phyloP scores from a whole-genome alignment of 2,113 vertebrate species.

The Nesoenas mayeri region DNA sequence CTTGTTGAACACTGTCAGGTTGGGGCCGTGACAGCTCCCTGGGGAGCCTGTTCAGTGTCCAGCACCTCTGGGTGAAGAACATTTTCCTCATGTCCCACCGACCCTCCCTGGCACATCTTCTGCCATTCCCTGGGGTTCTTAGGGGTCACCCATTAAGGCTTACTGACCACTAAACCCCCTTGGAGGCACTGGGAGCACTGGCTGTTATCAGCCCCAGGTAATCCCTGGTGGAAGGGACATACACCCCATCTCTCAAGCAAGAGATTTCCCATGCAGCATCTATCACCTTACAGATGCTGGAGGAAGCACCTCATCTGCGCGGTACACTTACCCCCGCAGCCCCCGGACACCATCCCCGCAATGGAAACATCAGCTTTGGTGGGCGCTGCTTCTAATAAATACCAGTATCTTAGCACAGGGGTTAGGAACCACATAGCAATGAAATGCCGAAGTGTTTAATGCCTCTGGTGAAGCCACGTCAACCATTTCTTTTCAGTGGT shows the following conservation, averaged over 20 bases:
- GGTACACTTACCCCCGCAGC: neutral
- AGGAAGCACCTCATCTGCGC: neutral
- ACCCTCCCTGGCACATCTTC: too few relatives aligned
- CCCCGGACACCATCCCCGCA: neutral
- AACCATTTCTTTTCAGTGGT: neutral
- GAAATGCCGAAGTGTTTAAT: neutral
- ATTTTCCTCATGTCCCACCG: too few relatives aligned
- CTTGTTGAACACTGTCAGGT: too few relatives aligned
- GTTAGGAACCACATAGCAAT: neutral
- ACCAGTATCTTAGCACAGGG: neutral
- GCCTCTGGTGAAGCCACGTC: neutral
- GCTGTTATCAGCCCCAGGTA: neutral
- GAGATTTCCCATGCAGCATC: fast-evolving
- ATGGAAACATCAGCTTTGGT: fast-evolving
- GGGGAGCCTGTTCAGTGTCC: too few relatives aligned
- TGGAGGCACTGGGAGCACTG: neutral
- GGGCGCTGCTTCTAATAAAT: neutral
- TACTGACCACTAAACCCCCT: neutral
- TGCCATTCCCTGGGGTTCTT: too few relatives aligned
- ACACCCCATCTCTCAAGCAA: fast-evolving
- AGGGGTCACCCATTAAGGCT: neutral
- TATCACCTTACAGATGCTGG: fast-evolving
- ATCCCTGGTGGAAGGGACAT: neutral
- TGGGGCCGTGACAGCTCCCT: too few relatives aligned
- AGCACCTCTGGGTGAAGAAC: too few relatives aligned